phyloP scores from a whole-genome alignment of 2,888 invertebrate genomes.

The Cataglyphis albicans region DNA sequence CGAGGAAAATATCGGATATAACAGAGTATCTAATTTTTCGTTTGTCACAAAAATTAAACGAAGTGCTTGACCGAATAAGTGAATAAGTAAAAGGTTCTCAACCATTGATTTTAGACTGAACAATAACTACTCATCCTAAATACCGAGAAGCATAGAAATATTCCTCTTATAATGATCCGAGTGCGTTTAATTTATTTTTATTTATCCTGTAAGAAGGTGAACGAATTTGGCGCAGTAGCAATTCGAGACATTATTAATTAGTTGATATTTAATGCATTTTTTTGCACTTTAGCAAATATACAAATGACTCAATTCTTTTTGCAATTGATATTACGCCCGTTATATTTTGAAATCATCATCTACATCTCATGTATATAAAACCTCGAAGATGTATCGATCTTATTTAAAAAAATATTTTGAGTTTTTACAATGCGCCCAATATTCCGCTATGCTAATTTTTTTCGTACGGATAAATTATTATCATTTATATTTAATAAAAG shows the following conservation, averaged over 20 bases:
- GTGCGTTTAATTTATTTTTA: slow-evolving; percentile 30
- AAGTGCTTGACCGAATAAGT: not conserved
- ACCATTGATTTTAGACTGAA: slow-evolving; percentile 45
- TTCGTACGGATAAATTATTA: slow-evolving; percentile 16
- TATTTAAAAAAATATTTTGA: slow-evolving; percentile 7
- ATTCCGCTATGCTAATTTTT: slow-evolving; percentile 4
- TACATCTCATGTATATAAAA: not conserved
- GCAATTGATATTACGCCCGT: not conserved
- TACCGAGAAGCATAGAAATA: slow-evolving; percentile 10
- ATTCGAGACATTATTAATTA: slow-evolving; percentile 21
- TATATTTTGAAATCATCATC: not conserved
- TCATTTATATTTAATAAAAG: slow-evolving; percentile 21
- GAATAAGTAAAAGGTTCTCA: not conserved
- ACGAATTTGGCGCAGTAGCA: slow-evolving; percentile 17
- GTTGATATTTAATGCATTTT: slow-evolving; percentile 17
- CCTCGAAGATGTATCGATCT: not conserved
- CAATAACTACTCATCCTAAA: not conserved
- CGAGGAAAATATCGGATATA: slow-evolving; percentile 16
- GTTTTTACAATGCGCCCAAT: not conserved
- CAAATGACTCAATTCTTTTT: slow-evolving; percentile 6
- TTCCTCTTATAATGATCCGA: not conserved
- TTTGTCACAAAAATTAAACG: slow-evolving; percentile 16
- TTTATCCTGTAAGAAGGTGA: slow-evolving; percentile 7
- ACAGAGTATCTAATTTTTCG: not conserved
- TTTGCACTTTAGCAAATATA: slow-evolving; percentile 32